A percentile compares a stretch with the other conserved stretches of the same genome.
Evolutionary conservation across 2,888 invertebrate species (phyloP).

Genomic region (Priocnemis perturbator): DNA sequence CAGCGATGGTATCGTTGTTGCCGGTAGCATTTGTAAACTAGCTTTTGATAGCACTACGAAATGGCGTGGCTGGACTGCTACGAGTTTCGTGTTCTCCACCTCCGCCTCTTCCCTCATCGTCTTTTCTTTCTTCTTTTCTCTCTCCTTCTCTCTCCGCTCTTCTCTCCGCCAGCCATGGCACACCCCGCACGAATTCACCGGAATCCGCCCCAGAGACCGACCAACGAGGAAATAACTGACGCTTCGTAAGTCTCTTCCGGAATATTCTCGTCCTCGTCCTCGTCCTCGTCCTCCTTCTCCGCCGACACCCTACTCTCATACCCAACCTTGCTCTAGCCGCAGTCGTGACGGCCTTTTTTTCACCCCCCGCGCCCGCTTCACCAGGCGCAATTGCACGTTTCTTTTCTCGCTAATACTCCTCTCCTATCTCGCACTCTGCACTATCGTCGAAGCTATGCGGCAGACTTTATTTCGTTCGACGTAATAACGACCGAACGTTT

Average conservation of each 20-base stretch:
- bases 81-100: conserved; percentile 44
- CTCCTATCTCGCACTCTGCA: conserved; percentile 25
- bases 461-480: too few relatives aligned
- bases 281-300: background rate
- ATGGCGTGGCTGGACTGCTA: conserved; percentile 49
- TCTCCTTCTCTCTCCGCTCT: conserved; percentile 4
- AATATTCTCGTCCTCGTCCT: conserved; percentile 42
- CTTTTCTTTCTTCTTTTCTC: conserved; percentile 3
- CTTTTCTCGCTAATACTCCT: conserved; percentile 36
- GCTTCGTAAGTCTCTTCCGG: conserved; percentile 50
- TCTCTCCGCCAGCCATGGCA: conserved; percentile 20
- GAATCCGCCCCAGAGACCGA: conserved; percentile 51
- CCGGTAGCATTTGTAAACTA: conserved; percentile 63
- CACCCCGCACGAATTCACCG: conserved; percentile 42
- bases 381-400: conserved; percentile 39
- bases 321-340: conserved; percentile 5
- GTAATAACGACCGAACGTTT: too few relatives aligned
- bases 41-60: conserved; percentile 64
- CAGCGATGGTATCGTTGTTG: conserved; percentile 45
- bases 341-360: conserved; percentile 33
- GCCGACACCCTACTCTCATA: conserved; percentile 9
- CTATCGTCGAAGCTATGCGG: conserved; percentile 12
- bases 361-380: conserved; percentile 19
- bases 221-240: conserved; percentile 63
- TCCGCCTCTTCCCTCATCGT: conserved; percentile 11